These are phyloP conservation scores for Siphamia tubifer DNA, from an alignment of 2,113 vertebrate species.

Conservation along the genomic window DNA sequence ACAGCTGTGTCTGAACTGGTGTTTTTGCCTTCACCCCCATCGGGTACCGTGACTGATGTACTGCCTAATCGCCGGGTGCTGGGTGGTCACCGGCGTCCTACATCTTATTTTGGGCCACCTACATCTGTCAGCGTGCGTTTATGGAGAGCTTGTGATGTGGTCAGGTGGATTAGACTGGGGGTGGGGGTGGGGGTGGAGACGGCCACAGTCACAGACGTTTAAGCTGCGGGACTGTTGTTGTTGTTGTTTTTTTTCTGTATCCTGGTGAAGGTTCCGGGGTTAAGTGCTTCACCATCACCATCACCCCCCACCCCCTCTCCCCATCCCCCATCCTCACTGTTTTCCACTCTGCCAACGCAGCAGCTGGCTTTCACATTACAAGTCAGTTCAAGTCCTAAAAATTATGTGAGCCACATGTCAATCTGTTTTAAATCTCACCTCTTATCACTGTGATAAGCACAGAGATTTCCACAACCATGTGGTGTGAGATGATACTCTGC, in stretches of 20 bases:
- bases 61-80: not conserved
- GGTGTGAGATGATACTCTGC: not conserved
- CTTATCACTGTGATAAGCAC: not conserved
- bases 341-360: not conserved
- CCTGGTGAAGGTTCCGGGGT: constrained; percentile 26
- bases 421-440: constrained; percentile 17
- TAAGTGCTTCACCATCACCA: not conserved
- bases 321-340: not conserved
- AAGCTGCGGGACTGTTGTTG: constrained; percentile 22
- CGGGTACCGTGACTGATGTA: not conserved
- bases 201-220: constrained; percentile 16
- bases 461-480: not conserved
- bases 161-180: constrained; percentile 52
- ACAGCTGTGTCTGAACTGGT: not conserved
- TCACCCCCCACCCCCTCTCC: no score
- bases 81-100: not conserved
- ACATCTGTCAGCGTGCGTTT: constrained; percentile 39
- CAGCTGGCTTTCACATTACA: constrained; percentile 1
- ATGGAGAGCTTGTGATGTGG: constrained; percentile 1
- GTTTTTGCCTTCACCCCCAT: not conserved
- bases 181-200: not conserved
- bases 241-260: constrained; percentile 33
- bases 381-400: not conserved
- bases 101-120: constrained; percentile 47
- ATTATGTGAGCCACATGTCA: constrained; percentile 1